Conservation (phyloP, 1,140 invertebrate species). For the Leguminivora glycinivorella region DNA sequence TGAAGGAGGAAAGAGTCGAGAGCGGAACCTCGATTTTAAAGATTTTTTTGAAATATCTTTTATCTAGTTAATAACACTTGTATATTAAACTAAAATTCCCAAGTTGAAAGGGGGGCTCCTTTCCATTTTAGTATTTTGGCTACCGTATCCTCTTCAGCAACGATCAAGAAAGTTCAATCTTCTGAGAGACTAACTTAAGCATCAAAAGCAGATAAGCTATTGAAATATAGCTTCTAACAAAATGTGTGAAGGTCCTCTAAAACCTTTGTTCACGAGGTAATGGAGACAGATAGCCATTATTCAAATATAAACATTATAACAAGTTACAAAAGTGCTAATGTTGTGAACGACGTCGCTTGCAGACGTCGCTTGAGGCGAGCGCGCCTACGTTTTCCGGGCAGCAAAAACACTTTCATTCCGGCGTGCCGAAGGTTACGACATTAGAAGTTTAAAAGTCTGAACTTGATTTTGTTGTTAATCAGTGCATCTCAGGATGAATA, state of each 20-base stretch:
- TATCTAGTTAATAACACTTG: no score
- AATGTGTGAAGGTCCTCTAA: background rate
- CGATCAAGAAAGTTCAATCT: no score
- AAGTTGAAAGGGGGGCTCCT: no score
- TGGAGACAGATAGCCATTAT: background rate
- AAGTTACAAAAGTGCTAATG: background rate
- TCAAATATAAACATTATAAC: background rate
- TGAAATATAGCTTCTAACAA: background rate
- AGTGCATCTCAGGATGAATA: background rate
- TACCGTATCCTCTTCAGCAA: no score
- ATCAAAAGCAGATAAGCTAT: no score
- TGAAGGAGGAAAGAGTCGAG: no score
- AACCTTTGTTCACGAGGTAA: background rate
- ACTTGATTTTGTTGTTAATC: background rate
- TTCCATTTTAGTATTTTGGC: no score
- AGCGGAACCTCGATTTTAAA: no score
- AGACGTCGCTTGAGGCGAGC: no score
- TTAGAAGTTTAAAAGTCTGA: background rate
- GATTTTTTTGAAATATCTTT: no score
- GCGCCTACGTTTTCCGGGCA: constrained; percentile 8
- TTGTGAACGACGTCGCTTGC: background rate
- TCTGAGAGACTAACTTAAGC: no score
- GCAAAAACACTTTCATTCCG: constrained; percentile 16
- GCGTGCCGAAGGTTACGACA: constrained; percentile 8
- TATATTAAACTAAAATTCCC: no score